Percentiles rank a stretch among this genome's conserved stretches.
Conservation (phyloP, 2,113 vertebrate genomes). For the Pygoscelis adeliae region DNA sequence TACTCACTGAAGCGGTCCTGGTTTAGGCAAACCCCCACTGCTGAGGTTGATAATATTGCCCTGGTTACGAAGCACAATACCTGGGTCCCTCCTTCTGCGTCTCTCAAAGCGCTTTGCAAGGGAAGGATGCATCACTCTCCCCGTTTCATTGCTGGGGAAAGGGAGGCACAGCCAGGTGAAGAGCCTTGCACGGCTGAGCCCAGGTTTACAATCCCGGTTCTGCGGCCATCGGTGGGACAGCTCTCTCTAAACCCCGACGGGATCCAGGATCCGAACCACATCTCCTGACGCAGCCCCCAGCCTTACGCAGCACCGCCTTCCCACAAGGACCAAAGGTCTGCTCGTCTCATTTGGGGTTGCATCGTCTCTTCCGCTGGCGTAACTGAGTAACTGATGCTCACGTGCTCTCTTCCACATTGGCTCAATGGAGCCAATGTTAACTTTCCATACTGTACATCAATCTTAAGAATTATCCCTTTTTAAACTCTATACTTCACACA, state of each 20-base stretch:
- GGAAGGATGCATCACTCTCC: neutral
- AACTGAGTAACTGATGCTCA: neutral
- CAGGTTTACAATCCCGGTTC: neutral
- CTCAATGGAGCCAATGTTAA: neutral
- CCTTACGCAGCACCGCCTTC: neutral
- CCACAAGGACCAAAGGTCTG: neutral
- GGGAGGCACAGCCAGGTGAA: neutral
- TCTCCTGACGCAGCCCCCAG: neutral
- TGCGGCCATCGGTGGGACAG: accelerated
- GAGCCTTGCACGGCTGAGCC: neutral
- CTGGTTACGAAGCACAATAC: too few relatives aligned
- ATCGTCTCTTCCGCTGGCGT: neutral
- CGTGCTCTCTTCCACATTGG: accelerated
- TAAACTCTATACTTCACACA: neutral
- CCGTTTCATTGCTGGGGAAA: neutral
- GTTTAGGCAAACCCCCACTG: neutral
- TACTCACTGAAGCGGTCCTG: neutral
- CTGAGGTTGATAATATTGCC: neutral
- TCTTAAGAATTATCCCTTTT: neutral
- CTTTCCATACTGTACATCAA: neutral
- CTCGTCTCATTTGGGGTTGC: neutral
- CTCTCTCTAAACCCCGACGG: accelerated
- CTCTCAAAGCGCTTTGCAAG: neutral
- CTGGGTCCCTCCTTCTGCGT: neutral
- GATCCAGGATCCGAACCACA: neutral